Percentiles rank a stretch among this genome's conserved stretches.
These are phyloP conservation scores for Podarcis lilfordi DNA, from an alignment of 2,797 vertebrate species.

Conservation along the genomic window DNA sequence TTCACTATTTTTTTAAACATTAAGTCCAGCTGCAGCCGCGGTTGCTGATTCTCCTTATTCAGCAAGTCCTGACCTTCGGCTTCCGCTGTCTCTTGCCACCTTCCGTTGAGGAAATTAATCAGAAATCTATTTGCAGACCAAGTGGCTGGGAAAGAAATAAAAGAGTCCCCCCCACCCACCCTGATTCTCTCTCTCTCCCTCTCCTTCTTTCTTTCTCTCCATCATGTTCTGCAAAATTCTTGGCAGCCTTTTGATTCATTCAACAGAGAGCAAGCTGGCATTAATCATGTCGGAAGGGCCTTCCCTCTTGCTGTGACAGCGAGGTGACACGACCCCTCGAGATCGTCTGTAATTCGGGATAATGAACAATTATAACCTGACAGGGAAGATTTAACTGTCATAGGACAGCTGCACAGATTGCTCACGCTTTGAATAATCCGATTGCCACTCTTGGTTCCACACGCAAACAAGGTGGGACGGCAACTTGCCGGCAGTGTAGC, in stretches of 20 bases:
- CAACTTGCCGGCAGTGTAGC: not conserved
- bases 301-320: slow-evolving; percentile 31
- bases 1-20: not conserved
- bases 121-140: not conserved
- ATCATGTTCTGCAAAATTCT: slow-evolving; percentile 11
- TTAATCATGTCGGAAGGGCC: slow-evolving; percentile 44
- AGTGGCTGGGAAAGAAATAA: not conserved
- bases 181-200: not conserved
- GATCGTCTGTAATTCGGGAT: slow-evolving; percentile 38
- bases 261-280: slow-evolving; percentile 13
- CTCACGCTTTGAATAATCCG: slow-evolving; percentile 26
- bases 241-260: slow-evolving; percentile 21
- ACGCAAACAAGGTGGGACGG: not conserved
- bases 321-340: slow-evolving; percentile 12
- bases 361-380: slow-evolving; percentile 52
- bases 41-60: not conserved
- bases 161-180: not conserved
- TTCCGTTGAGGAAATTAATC: not conserved
- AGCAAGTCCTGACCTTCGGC: not conserved
- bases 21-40: not conserved
- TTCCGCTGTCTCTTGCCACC: not conserved
- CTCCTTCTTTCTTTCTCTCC: not conserved
- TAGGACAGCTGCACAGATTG: slow-evolving; percentile 12
- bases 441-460: not conserved
- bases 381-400: slow-evolving; percentile 32